These are phyloP conservation scores for Protonemura montana DNA, from an alignment of 2,888 invertebrate genomes.

Conservation along the genomic window DNA sequence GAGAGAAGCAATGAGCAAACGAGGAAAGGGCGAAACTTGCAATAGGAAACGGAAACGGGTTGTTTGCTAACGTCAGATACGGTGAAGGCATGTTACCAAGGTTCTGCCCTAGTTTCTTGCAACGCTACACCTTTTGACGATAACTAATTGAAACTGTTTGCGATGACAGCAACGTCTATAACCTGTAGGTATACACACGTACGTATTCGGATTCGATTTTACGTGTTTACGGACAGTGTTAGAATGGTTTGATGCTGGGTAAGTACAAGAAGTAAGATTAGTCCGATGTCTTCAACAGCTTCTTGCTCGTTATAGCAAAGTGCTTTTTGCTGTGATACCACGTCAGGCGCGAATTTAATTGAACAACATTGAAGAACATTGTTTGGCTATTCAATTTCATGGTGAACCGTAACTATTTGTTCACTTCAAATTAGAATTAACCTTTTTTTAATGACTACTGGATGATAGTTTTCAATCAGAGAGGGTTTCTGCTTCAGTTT, in stretches of 20 bases:
- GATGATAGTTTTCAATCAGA: neutral
- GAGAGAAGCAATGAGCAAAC: neutral
- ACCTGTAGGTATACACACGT: conserved; percentile 1
- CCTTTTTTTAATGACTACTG: neutral
- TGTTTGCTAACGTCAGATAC: neutral
- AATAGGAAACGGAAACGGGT: neutral
- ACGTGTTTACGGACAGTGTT: neutral
- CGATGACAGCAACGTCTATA: conserved; percentile 22
- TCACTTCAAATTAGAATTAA: neutral
- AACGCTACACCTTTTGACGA: neutral
- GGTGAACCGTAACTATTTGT: neutral
- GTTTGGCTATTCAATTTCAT: neutral
- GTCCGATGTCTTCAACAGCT: neutral
- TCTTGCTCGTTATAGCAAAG: neutral
- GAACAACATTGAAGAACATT: neutral
- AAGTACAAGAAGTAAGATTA: neutral
- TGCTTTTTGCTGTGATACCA: neutral
- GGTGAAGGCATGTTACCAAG: neutral
- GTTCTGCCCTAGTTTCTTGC: neutral
- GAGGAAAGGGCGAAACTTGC: neutral
- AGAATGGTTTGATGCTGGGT: neutral
- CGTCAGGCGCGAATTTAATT: neutral
- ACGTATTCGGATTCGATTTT: neutral
- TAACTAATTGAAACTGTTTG: neutral
- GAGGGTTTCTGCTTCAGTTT: neutral